Conservation (phyloP, 2,113 vertebrate genomes). For the Siniperca chuatsi region DNA sequence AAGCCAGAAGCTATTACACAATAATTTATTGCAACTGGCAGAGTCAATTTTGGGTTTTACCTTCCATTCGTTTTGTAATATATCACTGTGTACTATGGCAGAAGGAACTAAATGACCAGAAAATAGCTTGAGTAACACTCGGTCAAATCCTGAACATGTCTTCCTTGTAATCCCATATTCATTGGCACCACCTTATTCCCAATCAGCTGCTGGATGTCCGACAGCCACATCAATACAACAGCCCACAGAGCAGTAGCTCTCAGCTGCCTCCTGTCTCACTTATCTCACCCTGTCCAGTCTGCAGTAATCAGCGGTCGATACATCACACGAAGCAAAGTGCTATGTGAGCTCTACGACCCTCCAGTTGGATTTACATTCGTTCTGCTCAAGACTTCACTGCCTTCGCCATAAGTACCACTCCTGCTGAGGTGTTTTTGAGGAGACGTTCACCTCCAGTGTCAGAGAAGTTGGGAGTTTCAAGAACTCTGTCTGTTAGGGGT, state of each 20-base stretch:
- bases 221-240: slow-evolving; percentile 44
- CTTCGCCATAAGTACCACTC: not conserved
- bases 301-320: slow-evolving; percentile 46
- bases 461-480: not conserved
- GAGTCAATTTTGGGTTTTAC: not conserved
- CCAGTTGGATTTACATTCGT: slow-evolving; percentile 13
- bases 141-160: slow-evolving; percentile 8
- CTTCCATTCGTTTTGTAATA: not conserved
- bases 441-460: not conserved
- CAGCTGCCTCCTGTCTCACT: slow-evolving; percentile 33
- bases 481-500: not conserved
- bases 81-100: not conserved
- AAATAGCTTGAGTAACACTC: slow-evolving; percentile 3
- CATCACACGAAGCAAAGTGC: slow-evolving; percentile 30
- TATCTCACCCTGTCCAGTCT: slow-evolving; percentile 32
- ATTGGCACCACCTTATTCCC: slow-evolving; percentile 10
- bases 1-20: not conserved
- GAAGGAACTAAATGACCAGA: slow-evolving; percentile 8
- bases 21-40: not conserved
- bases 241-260: slow-evolving; percentile 5
- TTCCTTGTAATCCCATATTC: slow-evolving; percentile 28
- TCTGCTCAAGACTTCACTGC: not conserved
- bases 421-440: not conserved
- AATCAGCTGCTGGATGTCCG: slow-evolving; percentile 31
- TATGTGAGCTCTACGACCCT: slow-evolving; percentile 40